A percentile compares a stretch with the other conserved stretches of the same genome.
Conservation (phyloP, 2,797 vertebrate species). For the Notoglanidium macrostoma region DNA sequence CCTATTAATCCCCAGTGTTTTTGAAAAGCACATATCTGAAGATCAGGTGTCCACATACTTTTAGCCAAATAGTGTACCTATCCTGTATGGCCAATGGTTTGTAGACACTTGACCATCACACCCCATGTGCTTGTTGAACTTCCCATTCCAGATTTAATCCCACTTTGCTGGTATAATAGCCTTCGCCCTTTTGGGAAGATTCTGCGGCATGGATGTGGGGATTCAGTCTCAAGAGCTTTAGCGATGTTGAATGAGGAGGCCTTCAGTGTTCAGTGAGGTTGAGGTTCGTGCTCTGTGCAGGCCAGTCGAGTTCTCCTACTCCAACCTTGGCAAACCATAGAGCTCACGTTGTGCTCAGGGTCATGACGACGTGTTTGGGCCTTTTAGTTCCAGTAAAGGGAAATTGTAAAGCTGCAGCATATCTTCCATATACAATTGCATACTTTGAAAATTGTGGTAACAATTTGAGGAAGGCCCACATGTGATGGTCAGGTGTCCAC, state of each 20-base stretch:
- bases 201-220: too few species aligned
- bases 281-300: background rate
- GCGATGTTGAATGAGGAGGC: background rate
- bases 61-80: background rate
- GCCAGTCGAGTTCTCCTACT: background rate
- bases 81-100: background rate
- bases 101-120: background rate
- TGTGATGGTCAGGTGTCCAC: background rate
- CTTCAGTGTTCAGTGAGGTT: background rate
- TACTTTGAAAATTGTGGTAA: background rate
- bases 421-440: background rate
- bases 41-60: background rate
- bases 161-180: background rate
- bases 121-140: background rate
- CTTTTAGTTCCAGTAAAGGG: background rate
- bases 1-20: background rate
- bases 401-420: background rate
- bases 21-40: background rate
- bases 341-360: background rate
- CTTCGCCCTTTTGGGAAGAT: background rate
- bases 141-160: background rate
- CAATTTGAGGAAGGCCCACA: background rate
- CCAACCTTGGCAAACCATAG: background rate
- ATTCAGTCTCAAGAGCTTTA: background rate
- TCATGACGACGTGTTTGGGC: background rate